Evolutionary conservation across 2,888 invertebrate species (phyloP), one percentile per base, ranked within the genome.

Genomic region (Drosophila barbarae): DNA sequence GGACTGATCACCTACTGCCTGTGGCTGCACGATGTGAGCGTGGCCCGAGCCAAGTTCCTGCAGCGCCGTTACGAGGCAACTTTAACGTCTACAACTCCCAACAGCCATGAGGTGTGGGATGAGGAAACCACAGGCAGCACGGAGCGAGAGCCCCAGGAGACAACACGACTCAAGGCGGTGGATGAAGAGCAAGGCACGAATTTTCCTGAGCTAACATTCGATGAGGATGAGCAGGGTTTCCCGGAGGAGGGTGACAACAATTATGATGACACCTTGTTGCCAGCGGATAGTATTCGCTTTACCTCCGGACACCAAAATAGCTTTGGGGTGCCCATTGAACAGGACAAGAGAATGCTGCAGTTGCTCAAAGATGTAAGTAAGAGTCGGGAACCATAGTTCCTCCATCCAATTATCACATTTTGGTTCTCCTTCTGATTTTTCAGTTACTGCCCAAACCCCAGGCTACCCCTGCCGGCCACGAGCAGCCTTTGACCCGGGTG

Each of bases 291-390:
- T 10, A 65, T 89, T 44, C 84, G 86, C 12, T 92, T 92, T 74
- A 92, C 92, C 6, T 92, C 92, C 41, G 92, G 92, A 39, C 92
- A 92, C 87, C 92, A 92, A 60, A 92, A 92, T 69, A 90, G 91
- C 66, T 92, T 93, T 73, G 92, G 92, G 57, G 90, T 92, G 65
- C 92, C 92, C 54, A 91, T 92, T 47, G 92, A 92, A 79, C 92
- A 92, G 65, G 92, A 92, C 59, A 91, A 90, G 70, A 90, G 90
- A 57, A 90, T 89, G 55, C 69, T 89, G 59, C 74, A 79, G 47
- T 69, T 89, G 13, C 73, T 89, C 2, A 88, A 88, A 66, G 86
- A 86, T 15, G 88, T 88, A 44, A 86, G 87, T 76, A 0, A 23
- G 21, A 86, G 87, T 76, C 0, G 41, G 13, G 15, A n/a, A n/a